Evolutionary conservation across 2,113 vertebrate species (phyloP), one percentile per base, ranked within the genome.

Genomic region (Ictidomys tridecemlineatus): DNA sequence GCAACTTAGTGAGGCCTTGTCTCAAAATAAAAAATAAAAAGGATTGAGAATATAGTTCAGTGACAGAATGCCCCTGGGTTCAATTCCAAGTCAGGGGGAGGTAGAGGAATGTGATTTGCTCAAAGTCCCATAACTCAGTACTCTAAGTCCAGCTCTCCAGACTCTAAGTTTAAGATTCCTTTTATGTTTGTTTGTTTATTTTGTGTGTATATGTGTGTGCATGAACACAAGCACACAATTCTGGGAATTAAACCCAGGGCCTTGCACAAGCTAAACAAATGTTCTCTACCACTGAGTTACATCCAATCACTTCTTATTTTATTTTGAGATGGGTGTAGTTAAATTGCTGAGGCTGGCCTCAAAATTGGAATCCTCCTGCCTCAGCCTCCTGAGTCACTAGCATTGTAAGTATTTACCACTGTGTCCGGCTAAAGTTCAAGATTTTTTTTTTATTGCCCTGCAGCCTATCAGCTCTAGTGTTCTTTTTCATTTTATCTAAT

Each of bases 401-500:
- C 28, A 69, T 34, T 69, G 32, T 7, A n/a, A 17, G 67, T 34
- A 6, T n/a, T 14, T 7, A 13, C 32, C 32, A 61, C 58, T 26
- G 24, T 10, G 26, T 26, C 61, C 0, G 10, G 61, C 22, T 26
- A 70, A 70, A n/a, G 42, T 28, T 85, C 92, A 73, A 51, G 45
- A 69, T 48, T 91, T 78, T 63, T 42, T 91, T 78, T 63, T 42
- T 77, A 39, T 58, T 26, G 22, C 5, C 48, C 53, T 20, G 45
- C 1, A 42, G 76, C 72, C 53, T 76, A 61, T 84, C 48, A 76
- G 56, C 14, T 79, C 30, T 72, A 45, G 32, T 61, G 20, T 65
- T 61, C 34, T 56, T 82, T 63, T 78, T 76, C 58, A 73, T 67
- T 95, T 94, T 30, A 90, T 37, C 53, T 91, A 72, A 42, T 58